Evolutionary conservation across 2,888 invertebrate genomes (phyloP), one percentile per base, ranked within the genome.

Genomic region (Caenorhabditis sinica): DNA sequence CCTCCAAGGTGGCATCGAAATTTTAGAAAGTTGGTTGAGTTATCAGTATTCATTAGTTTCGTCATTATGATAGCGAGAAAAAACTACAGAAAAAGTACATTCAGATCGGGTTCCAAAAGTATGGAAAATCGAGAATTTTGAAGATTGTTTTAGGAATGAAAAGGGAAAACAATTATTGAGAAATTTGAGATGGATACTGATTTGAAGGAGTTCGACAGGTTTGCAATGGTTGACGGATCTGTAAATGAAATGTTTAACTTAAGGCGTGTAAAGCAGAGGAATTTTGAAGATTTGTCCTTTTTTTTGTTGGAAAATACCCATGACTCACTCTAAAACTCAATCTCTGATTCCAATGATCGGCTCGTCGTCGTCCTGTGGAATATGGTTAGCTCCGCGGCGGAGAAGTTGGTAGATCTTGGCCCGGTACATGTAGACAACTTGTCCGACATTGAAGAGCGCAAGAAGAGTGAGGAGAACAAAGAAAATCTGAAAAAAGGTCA

Each of bases 331-430:
- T 9, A 2, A 20, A 20, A 40, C 9, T 61, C 20, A 81, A n/a
- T 74, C 74, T 25, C 74, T 68, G 15, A 68, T 61, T 1, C 61
- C 61, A 30, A 81, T 40, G 25, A 81, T 81, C 25, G 81, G 81
- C 9, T 81, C 40, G 9, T 74, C 72, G 33, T 81, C 71, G 2
- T 51, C 72, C 6, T 45, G 69, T 45, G 66, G 65, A 53, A 75
- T 77, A 6, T 58, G 66, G 8, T 68, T 36, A 13, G 69, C 68
- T 13, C 61, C 74, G 23, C 81, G 81, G 23, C 58, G 81, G n/a
- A 81, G 11, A 13, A 45, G 3, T 8, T 69, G 36, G 53, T 53
- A 69, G 15, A 83, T 11, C 25, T 36, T 77, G 2, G 68, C 56
- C 8, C 83, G 73, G 49, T 69, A 13, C 4, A 30, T 28, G 61